Percentiles rank a stretch among this genome's conserved stretches.
Evolutionary conservation across 2,113 vertebrate genomes (phyloP).

Genomic region (Nyctibius bracteatus): DNA sequence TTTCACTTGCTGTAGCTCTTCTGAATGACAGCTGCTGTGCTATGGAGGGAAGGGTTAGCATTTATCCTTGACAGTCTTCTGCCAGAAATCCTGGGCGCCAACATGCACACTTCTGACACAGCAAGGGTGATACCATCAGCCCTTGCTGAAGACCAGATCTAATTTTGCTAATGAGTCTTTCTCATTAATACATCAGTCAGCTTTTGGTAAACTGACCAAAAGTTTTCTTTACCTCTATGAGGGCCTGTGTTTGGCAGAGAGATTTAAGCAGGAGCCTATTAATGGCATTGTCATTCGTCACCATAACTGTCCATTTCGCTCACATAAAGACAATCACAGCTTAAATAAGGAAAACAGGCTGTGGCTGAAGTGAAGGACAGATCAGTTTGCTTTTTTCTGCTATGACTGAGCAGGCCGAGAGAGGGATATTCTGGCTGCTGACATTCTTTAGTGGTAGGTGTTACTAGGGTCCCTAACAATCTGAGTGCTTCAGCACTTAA

Average conservation of each 20-base stretch:
- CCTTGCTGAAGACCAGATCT: background rate
- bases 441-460: rapidly evolving
- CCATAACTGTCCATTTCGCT: background rate
- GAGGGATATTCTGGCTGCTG: background rate
- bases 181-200: background rate
- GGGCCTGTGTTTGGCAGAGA: background rate
- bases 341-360: background rate
- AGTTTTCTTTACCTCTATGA: background rate
- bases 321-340: background rate
- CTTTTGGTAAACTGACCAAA: background rate
- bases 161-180: background rate
- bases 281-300: background rate
- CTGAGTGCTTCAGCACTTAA: background rate
- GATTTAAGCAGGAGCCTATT: background rate
- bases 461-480: background rate
- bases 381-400: background rate
- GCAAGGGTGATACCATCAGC: background rate
- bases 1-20: background rate
- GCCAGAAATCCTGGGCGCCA: background rate
- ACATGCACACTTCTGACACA: background rate
- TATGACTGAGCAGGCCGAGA: background rate
- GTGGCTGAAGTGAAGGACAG: background rate
- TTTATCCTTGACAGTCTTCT: background rate
- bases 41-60: background rate
- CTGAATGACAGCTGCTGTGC: background rate